Evolutionary conservation across 2,888 invertebrate species (phyloP).

Genomic region (Phortica okadai): DNA sequence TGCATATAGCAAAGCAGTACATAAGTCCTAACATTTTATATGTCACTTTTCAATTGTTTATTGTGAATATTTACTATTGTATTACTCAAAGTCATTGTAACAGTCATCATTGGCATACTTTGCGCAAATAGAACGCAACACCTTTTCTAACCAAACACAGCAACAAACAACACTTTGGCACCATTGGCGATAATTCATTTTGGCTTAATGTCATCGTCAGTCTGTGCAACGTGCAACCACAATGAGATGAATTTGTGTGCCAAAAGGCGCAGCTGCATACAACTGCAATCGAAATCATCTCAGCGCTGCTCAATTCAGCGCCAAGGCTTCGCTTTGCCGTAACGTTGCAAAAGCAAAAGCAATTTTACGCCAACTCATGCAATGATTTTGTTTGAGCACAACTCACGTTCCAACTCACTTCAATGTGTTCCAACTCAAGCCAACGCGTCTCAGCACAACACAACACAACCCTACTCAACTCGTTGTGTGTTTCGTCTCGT

Average conservation of each 20-base stretch:
- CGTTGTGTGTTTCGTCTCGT: too few relatives aligned
- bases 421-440: neutral
- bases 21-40: too few relatives aligned
- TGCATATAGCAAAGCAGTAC: too few relatives aligned
- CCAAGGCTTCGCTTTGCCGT: neutral
- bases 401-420: neutral
- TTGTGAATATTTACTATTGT: too few relatives aligned
- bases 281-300: neutral
- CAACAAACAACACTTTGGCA: neutral
- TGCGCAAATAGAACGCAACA: too few relatives aligned
- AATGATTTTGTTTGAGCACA: neutral
- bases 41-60: too few relatives aligned
- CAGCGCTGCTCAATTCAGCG: neutral
- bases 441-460: neutral
- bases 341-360: neutral
- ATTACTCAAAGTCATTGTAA: too few relatives aligned
- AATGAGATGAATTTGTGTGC: neutral
- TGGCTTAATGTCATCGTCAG: neutral
- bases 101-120: too few relatives aligned
- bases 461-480: too few relatives aligned
- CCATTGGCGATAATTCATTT: constrained; percentile 7
- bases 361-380: constrained; percentile 25
- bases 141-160: neutral
- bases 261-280: constrained; percentile 7
- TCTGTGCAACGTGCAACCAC: neutral